These are phyloP conservation scores for Chamaetylas fuelleborni DNA, from an alignment of 2,113 vertebrate species.

Conservation along the genomic window DNA sequence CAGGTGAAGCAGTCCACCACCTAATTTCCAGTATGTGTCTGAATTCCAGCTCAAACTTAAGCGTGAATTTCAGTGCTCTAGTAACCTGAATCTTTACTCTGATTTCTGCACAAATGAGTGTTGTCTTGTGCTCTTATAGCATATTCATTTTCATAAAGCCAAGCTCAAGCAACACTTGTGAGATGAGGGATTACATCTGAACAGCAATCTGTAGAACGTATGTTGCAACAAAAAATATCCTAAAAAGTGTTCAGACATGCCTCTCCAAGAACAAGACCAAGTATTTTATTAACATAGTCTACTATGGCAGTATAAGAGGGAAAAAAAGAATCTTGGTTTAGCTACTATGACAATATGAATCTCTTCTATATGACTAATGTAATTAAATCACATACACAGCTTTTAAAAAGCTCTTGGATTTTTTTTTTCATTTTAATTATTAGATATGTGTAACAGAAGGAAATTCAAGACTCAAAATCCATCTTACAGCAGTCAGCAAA, in stretches of 20 bases:
- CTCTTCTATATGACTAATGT: background rate
- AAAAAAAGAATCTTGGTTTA: background rate
- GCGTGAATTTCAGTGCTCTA: background rate
- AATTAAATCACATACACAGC: background rate
- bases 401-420: background rate
- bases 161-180: background rate
- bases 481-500: background rate
- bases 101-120: background rate
- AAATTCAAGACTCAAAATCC: background rate
- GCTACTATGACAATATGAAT: constrained; percentile 20
- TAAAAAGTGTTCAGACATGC: background rate
- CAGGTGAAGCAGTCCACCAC: background rate
- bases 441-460: background rate
- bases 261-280: background rate
- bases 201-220: background rate
- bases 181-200: background rate
- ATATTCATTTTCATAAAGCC: background rate
- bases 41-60: background rate
- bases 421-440: background rate
- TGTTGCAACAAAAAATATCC: background rate
- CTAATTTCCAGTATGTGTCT: background rate
- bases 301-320: background rate
- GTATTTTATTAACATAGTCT: background rate
- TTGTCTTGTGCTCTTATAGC: background rate
- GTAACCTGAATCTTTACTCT: background rate